Evolutionary conservation across 2,113 vertebrate species (phyloP), one percentile per base, ranked within the genome.

Genomic region (Delphinus delphis): DNA sequence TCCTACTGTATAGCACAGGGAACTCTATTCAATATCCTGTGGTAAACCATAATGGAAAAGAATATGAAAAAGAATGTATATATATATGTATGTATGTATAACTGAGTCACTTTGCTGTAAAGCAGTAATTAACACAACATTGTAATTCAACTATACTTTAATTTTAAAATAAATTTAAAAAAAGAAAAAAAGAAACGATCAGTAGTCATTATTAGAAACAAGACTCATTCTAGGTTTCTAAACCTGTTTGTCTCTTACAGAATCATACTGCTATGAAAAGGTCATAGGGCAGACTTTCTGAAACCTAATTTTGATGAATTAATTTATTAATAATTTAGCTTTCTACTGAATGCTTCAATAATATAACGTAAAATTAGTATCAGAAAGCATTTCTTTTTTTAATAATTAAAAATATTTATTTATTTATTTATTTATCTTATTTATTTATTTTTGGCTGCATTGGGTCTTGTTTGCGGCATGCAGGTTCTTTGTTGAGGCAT

Each of bases 291-390:
- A 81, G 67, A 18, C 91, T 95, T 81, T 70, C 44, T 85, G 21
- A 80, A 91, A 91, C 6, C 5, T 28, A 33, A 93, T 93, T 90
- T 76, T 83, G 47, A 89, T 87, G 83, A 84, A 94, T 36, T 68
- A 76, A 53, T 76, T 81, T 41, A 81, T 50, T 70, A 86, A 74
- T 77, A 65, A 50, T 87, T 96, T 91, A 96, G 20, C 10, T 91
- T 88, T 88, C 68, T 88, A n/a, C 55, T 88, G 38, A 92, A 73
- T 26, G 31, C 76, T 97, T 96, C 84, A 41, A 79, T 85, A 95
- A 77, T 26, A 87, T 47, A 71, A 85, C 71, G 11, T 85, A 93
- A 96, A 97, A 82, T 74, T 84, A 93, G 62, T 53, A 53, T 53
- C 50, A 53, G 14, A 53, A 53, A 53, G 5, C 50, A 53, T 53